Base-by-base conservation (phyloP, 2,888 invertebrate genomes). In the Loripinus fragilis region DNA sequence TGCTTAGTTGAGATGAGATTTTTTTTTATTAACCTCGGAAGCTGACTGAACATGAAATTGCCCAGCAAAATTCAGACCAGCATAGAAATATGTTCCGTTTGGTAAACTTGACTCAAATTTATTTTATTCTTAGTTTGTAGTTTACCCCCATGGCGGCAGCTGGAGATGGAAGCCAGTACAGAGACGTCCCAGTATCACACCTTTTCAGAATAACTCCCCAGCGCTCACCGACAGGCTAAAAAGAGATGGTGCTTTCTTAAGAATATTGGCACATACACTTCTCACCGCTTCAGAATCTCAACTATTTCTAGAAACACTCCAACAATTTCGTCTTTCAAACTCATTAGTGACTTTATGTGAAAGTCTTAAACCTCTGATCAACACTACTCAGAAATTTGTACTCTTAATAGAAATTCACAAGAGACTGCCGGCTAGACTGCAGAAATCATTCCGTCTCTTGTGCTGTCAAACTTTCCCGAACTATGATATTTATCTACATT, bases 341-440 rank as follows among this genome's bases (percentile, higher is more conserved):
- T 89, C 88, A 0, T 76, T 89, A 35, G 77, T 86, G 0, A 76
- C 81, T 0, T 73, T 89, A 38, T 88, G 88, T 55, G 78, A 86
- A 1, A 78, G 82, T 52, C 73, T 89, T 28, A 74, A 76, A 25
- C 77, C 81, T 10, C 55, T 86, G 25, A 85, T 88, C 60, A 86
- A 80, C 64, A 77, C 85, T 3, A 83, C 86, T 1, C 86, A 88
- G 71, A 86, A 86, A 64, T 79, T 89, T 25, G 78, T 89, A 66
- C 79, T 89, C 20, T 74, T 89, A 15, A 79, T 87, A 41, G 88
- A 89, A 65, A 64, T 89, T n/a, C 81, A 83, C 66, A 76, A 81
- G 41, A 70, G 78, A 64, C 70, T 89, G 23, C 87, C 87, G 10
- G 41, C 42, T 17, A 73, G 77, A 25, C 78, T 83, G 0, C 80